Base-by-base conservation (phyloP, 2,888 invertebrate species). In the Caenorhabditis macrosperma region DNA sequence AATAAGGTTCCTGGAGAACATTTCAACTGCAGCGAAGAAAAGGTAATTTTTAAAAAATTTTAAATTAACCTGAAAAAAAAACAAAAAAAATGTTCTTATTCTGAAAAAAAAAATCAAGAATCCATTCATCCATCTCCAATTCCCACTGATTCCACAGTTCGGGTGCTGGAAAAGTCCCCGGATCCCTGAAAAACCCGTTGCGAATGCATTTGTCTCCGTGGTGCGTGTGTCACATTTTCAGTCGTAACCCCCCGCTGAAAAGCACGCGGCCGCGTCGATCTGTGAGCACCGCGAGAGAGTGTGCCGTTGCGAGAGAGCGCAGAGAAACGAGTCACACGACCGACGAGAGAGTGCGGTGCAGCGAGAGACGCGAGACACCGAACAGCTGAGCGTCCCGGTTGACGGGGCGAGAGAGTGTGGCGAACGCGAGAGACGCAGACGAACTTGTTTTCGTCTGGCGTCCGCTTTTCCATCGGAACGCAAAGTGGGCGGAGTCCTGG, bases 381-480 rank as follows among this genome's bases (percentile, higher is more conserved):
- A 59, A 30, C 12, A 57, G 41, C 26, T 33, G 5, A 46, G 26
- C 30, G 44, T 20, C 26, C 28, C 20, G 12, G 28, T 46, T 20
- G 20, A 28, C 33, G 17, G 17, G 46, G 44, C 0, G 57, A 41
- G 28, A 48, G 48, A 48, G 2, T 9, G 7, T 24, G 33, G 5
- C 17, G 20, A 22, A 35, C 33, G 55, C 30, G 17, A 22, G 54
- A 55, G 71, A 55, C 41, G 52, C 54, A 52, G 33, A 63, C 33
- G 28, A 57, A 71, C 54, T 63, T 61, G 68, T 68, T 68, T 68
- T 68, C n/a, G 68, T 59, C 68, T 57, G 68, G 68, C 68, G 68
- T 33, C 55, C 46, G 44, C 17, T 44, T 44, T 48, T 30, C 28
- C 28, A 22, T 30, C 48, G 5, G 10, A 9, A 41, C 7, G 26